Conservation (phyloP, 2,888 invertebrate species). For the Noctua comes region DNA sequence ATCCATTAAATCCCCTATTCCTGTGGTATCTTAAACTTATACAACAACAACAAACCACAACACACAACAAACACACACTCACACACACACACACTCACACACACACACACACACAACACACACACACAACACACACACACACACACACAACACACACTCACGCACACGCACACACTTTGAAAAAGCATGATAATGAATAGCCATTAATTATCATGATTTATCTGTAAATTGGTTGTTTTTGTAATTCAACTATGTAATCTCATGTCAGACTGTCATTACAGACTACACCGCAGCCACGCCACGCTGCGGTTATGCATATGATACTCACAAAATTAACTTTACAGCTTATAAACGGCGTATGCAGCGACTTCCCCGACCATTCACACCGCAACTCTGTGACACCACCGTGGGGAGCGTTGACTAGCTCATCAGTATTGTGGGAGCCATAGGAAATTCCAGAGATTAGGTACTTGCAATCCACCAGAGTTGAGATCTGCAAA, state of each 20-base stretch:
- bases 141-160: no score
- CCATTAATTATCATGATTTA: background rate
- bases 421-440: slow-evolving; percentile 80
- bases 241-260: background rate
- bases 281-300: no score
- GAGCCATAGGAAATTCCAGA: slow-evolving; percentile 82
- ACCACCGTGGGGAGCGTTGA: slow-evolving; percentile 85
- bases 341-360: slow-evolving; percentile 85
- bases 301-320: no score
- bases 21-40: no score
- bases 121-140: no score
- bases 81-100: no score
- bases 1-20: background rate
- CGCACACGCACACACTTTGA: no score
- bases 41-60: no score
- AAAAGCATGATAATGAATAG: no score
- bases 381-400: slow-evolving; percentile 83
- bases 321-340: slow-evolving; percentile 86
- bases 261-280: background rate
- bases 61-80: no score
- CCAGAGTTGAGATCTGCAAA: slow-evolving; percentile 77
- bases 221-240: background rate
- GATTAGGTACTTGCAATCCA: slow-evolving; percentile 84
- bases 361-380: slow-evolving; percentile 81
- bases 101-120: no score